phyloP scores from a whole-genome alignment of 2,113 vertebrate species.

The Anas platyrhynchos region DNA sequence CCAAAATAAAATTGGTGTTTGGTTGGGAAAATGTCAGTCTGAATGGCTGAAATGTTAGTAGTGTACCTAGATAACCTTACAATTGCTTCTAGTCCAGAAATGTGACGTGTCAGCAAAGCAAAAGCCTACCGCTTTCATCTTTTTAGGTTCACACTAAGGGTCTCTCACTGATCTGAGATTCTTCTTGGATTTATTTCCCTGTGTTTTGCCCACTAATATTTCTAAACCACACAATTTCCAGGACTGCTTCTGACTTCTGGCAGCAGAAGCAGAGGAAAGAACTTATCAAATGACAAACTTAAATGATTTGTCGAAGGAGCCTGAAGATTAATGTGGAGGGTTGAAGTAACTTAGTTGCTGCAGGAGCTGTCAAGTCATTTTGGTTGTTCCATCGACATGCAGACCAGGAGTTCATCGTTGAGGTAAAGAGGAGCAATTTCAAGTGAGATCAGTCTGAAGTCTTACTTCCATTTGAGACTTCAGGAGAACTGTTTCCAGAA shows the following conservation, averaged over 20 bases:
- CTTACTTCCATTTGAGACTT: neutral
- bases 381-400: neutral
- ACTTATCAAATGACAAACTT: neutral
- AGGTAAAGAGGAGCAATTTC: slow-evolving; percentile 7
- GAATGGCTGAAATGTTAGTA: slow-evolving; percentile 4
- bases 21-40: neutral
- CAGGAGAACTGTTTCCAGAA: neutral
- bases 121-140: neutral
- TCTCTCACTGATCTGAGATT: neutral
- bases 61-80: neutral
- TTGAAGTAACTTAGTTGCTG: neutral
- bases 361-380: neutral
- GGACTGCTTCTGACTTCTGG: neutral
- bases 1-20: slow-evolving; percentile 1
- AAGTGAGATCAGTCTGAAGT: neutral
- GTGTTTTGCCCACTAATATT: slow-evolving; percentile 9
- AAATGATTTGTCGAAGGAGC: neutral
- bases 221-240: neutral
- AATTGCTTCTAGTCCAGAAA: neutral
- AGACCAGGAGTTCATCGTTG: neutral
- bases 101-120: neutral
- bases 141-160: neutral
- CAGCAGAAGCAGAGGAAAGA: neutral
- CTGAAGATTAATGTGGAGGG: neutral
- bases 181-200: slow-evolving; percentile 2